Evolutionary conservation across 2,888 invertebrate species (phyloP), one percentile per base, ranked within the genome.

Genomic region (Amblyteles armatorius): DNA sequence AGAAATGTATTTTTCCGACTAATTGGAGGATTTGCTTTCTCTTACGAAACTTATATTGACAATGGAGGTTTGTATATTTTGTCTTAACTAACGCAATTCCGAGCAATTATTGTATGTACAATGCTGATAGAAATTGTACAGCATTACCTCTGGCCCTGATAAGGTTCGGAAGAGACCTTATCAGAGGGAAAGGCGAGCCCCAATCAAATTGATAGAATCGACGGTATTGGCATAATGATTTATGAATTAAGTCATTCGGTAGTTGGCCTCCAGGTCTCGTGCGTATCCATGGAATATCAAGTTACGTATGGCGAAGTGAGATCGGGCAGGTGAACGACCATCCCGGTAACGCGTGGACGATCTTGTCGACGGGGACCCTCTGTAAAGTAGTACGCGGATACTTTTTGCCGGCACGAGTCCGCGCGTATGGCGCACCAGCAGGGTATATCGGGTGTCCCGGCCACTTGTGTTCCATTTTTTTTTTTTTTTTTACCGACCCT

Each of bases 281-380:
- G 50, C 48, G 60, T 83, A 73, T 74, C 65, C 29, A 52, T 74
- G 57, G 71, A 52, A 72, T 83, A 80, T 84, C 84, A 78, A 83
- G 81, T 84, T 81, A 73, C 82, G 71, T 83, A 40, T 19, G 63
- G 3, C 26, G 57, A 55, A 44, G 13, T 50, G 73, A 65, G 74
- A 9, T 48, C 69, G 22, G 44, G 69, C 29, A 83, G 87, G 86
- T 87, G 87, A 88, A 88, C 83, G 87, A 87, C 87, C 84, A 84
- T 86, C 60, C 82, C 76, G 73, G 83, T 81, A 87, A 88, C 87
- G 83, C 85, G 86, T 84, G 86, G 82, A 82, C 82, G 87, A 83
- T 87, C 82, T 40, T 57, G 81, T 71, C 68, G 73, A 78, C 48
- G 69, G 82, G 50, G 40, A 52, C 63, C 63, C 57, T 69, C 71